Base-by-base conservation (phyloP, 2,888 invertebrate species). In the Carterocephalus palaemon region DNA sequence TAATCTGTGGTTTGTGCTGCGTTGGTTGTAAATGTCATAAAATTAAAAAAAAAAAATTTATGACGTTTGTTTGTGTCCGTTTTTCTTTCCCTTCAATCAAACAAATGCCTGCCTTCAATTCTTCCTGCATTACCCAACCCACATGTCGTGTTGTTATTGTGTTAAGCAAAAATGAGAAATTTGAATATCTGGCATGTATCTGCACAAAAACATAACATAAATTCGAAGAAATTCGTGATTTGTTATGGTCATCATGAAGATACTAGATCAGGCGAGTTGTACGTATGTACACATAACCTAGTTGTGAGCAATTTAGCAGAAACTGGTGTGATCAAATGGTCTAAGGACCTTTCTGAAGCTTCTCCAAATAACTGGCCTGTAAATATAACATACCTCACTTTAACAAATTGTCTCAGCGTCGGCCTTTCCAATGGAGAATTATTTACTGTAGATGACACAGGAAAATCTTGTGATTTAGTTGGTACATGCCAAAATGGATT, bases 281-380 rank as follows among this genome's bases (percentile, higher is more conserved):
- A 74, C 60, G 53, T 74, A 49, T 80, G 80, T 59, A 72, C 76
- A 47, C 59, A 69, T 75, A 80, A 82, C 70, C 76, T 83, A 47
- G 58, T 58, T 39, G 72, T 83, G 31, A 61, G 52, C 1, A 72
- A 70, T 56, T 75, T 70, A 52, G 60, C 67, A 64, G 62, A 66
- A 51, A 59, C 63, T 52, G 76, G 76, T 42, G 59, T 66, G 49
- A 51, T 61, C 26, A 72, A 64, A 15, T 85, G 85, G 84, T 60
- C 49, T 19, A 76, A 64, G 53, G 70, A 80, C 55, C 53, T 86
- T 4, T 62, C 65, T 2, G 57, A 65, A 16, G 37, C 67, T 33
- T 64, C 87, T 68, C 45, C 79, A 60, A 51, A 88, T 77, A 84
- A 80, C 78, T 56, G 81, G 75, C 79, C 81, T 22, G 57, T 87